phyloP scores from a whole-genome alignment of 2,113 vertebrate species.

The Probosciger aterrimus region DNA sequence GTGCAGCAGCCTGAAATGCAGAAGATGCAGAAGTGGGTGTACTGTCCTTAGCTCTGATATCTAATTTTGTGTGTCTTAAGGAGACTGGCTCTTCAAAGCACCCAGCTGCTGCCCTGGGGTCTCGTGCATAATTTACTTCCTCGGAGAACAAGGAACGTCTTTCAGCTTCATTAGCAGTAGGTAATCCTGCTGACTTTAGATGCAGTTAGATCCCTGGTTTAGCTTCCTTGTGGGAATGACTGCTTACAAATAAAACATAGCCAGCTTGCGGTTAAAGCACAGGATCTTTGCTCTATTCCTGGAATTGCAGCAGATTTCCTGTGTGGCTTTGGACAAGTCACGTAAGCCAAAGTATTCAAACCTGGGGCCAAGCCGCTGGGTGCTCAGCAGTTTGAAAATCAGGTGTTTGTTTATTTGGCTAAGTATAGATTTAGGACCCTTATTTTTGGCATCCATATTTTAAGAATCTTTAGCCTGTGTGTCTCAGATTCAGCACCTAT shows the following conservation, averaged over 20 bases:
- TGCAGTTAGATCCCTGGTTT: neutral
- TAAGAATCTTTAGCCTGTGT: neutral
- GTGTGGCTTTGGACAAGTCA: constrained; percentile 39
- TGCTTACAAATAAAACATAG: neutral
- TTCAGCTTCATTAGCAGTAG: neutral
- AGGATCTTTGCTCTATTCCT: constrained; percentile 33
- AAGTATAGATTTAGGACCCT: neutral
- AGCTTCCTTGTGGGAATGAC: constrained; percentile 2
- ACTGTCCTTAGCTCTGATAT: neutral
- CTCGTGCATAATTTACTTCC: neutral
- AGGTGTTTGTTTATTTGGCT: constrained; percentile 19
- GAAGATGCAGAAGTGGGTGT: neutral
- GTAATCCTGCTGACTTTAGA: neutral
- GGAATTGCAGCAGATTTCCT: constrained; percentile 53
- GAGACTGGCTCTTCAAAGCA: neutral
- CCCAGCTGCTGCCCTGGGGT: neutral
- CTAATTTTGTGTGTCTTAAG: neutral
- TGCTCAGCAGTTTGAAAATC: constrained; percentile 11
- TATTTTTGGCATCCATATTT: neutral
- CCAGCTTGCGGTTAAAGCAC: neutral
- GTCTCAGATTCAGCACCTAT: neutral
- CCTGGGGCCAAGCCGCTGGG: constrained; percentile 19
- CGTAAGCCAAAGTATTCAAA: constrained; percentile 18
- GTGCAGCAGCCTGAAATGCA: neutral
- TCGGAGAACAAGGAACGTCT: neutral